A percentile compares a stretch with the other conserved stretches of the same genome.
Conservation (phyloP, 2,888 invertebrate species). For the Formica aserva region DNA sequence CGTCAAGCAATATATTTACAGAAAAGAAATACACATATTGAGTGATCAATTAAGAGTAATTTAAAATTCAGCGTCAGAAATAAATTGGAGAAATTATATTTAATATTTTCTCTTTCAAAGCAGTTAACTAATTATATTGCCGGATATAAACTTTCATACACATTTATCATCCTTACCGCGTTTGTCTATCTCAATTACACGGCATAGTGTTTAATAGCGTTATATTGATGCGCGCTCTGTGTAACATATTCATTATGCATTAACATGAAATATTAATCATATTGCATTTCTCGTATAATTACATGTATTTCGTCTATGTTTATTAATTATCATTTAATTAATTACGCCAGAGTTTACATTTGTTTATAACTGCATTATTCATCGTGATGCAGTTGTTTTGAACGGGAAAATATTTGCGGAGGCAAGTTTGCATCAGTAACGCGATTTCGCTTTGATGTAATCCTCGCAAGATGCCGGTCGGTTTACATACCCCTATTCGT, state of each 20-base stretch:
- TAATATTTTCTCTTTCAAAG: background rate
- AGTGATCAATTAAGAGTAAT: background rate
- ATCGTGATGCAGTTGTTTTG: slow-evolving; percentile 23
- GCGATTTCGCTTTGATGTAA: slow-evolving; percentile 51
- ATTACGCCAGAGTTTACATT: slow-evolving; percentile 31
- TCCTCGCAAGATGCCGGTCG: slow-evolving; percentile 43
- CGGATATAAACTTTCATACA: slow-evolving; percentile 10
- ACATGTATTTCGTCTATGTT: slow-evolving; percentile 32
- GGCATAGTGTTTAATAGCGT: slow-evolving; percentile 31
- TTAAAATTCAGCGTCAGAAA: background rate
- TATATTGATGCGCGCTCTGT: slow-evolving; percentile 22
- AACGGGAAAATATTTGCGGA: slow-evolving; percentile 30
- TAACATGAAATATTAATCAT: slow-evolving; percentile 38
- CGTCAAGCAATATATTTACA: background rate
- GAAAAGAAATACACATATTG: background rate
- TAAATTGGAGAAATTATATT: slow-evolving; percentile 28
- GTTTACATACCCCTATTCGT: slow-evolving; percentile 41
- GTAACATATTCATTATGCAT: slow-evolving; percentile 39
- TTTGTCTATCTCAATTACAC: slow-evolving; percentile 30
- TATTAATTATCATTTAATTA: slow-evolving; percentile 53
- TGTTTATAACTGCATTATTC: slow-evolving; percentile 26
- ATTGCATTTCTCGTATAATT: slow-evolving; percentile 26
- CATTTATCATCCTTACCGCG: slow-evolving; percentile 25
- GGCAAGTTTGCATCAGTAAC: slow-evolving; percentile 39
- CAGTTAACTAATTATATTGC: slow-evolving; percentile 8